Evolutionary conservation across 2,113 vertebrate genomes (phyloP).

Genomic region (Sinocyclocheilus anshuiensis): DNA sequence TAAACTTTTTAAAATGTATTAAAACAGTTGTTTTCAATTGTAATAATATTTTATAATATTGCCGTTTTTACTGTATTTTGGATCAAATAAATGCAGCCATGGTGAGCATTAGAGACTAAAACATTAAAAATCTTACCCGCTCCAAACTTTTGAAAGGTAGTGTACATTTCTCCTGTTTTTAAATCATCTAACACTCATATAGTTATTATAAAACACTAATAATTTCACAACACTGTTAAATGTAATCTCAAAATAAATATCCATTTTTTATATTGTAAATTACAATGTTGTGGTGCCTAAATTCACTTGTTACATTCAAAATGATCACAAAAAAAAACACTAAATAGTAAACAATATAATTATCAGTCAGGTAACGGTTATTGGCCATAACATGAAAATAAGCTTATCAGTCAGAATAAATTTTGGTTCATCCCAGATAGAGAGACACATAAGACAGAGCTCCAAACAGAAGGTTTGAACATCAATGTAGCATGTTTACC

Average conservation of each 20-base stretch:
- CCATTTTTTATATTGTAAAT: neutral
- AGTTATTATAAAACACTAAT: neutral
- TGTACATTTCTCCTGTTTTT: neutral
- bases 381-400: neutral
- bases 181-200: neutral
- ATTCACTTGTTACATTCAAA: too few species aligned
- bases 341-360: neutral
- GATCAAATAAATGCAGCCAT: neutral
- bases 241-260: neutral
- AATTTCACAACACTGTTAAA: neutral
- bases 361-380: neutral
- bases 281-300: neutral
- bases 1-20: neutral
- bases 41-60: too few species aligned
- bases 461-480: neutral
- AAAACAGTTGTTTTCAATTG: too few species aligned
- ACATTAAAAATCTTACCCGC: neutral
- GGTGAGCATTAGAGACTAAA: neutral
- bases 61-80: neutral
- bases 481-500: conserved; percentile 74
- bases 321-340: neutral
- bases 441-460: neutral
- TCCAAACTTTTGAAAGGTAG: neutral
- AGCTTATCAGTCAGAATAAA: neutral
- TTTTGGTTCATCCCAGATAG: neutral